Evolutionary conservation across 2,113 vertebrate species (phyloP), one percentile per base, ranked within the genome.

Genomic region (Xiphophorus hellerii): DNA sequence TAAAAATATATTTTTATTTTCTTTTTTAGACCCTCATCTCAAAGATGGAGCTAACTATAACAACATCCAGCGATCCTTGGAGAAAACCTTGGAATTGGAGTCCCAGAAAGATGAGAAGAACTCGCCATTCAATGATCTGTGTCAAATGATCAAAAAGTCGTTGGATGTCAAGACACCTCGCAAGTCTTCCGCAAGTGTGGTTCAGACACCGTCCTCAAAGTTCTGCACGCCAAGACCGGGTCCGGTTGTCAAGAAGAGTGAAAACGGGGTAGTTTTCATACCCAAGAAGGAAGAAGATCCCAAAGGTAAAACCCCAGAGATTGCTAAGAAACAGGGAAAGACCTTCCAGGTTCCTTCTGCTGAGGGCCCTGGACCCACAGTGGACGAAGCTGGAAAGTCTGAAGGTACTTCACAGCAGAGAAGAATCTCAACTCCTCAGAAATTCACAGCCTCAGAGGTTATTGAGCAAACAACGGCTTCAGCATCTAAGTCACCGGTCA

Each of bases 71-170:
- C 80, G 72, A 54, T 78, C 82, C 39, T 37, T 87, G 82, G 93
- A 93, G 33, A 90, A 90, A 67, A 78, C 81, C 4, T 2, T 58
- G 78, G 88, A 80, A 58, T 3, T 80, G 66, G 89, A 88, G n/a
- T 39, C 82, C 30, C 85, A 85, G 30, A 81, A 87, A 37, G 89
- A 75, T 30, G 66, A 9, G 79, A 64, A 74, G 0, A 67, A 12
- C n/a, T 97, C 96, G 73, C 96, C 96, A 3, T 97, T 97, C 39
- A 87, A 42, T 66, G 88, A 95, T 70, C 93, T 97, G 42, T 97
- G 95, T 90, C 89, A 97, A 87, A 95, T 94, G n/a, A 76, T 95
- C 73, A 97, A 95, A 66, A 80, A 84, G 8, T 93, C 96, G 60
- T 70, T 95, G 66, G 61, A 87, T 77, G 77, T 90, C 29, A 89